Percentiles rank a stretch among this genome's conserved stretches.
Conservation (phyloP, 2,113 vertebrate genomes). For the Pitta sordida region DNA sequence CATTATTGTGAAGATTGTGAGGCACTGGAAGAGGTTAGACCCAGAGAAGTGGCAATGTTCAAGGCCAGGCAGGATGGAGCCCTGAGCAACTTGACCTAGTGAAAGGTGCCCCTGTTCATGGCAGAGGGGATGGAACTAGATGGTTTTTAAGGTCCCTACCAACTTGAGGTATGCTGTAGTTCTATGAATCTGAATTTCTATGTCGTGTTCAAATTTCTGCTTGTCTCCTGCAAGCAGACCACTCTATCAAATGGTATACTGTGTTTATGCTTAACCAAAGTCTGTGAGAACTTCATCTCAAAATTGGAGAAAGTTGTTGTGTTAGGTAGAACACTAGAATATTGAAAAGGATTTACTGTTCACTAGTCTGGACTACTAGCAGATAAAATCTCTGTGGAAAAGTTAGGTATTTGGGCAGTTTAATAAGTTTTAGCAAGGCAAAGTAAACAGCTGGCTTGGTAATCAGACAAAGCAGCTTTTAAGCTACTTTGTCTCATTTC, state of each 20-base stretch:
- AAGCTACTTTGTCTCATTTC: not conserved
- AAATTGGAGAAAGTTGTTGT: not conserved
- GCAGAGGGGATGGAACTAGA: not conserved
- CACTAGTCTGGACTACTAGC: not conserved
- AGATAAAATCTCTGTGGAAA: not conserved
- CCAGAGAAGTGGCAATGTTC: not conserved
- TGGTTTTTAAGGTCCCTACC: not conserved
- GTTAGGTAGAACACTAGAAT: not conserved
- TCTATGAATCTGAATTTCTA: not conserved
- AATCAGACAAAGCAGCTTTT: not conserved
- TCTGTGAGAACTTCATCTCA: not conserved
- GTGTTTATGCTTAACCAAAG: not conserved
- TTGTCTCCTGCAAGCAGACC: not conserved
- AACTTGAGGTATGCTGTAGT: not conserved
- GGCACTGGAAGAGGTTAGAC: not conserved
- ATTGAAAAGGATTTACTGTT: not conserved
- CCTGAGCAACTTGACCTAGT: not conserved
- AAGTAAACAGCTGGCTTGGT: not conserved
- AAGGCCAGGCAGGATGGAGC: fast-evolving
- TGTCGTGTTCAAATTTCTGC: not conserved
- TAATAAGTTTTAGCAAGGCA: not conserved
- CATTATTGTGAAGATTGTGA: not conserved
- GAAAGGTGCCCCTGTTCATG: not conserved
- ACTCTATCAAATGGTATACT: not conserved
- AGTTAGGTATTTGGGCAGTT: not conserved